These are phyloP conservation scores for Apotomis turbidana DNA, from an alignment of 2,888 invertebrate genomes.

Conservation along the genomic window DNA sequence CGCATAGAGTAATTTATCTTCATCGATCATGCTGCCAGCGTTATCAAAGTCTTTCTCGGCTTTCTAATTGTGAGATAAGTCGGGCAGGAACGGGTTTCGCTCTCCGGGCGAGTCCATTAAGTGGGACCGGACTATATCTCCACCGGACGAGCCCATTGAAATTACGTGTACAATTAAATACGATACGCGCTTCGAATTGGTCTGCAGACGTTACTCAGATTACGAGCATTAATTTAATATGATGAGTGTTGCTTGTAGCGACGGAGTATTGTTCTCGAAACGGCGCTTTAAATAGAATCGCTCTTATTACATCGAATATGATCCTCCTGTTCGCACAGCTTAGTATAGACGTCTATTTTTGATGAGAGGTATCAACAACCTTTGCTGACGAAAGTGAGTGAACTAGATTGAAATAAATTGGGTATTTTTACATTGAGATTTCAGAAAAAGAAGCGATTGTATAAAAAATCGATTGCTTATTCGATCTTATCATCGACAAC, in stretches of 20 bases:
- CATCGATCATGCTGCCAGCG: constrained; percentile 62
- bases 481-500: constrained; percentile 49
- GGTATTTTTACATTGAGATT: neutral
- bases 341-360: neutral
- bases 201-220: constrained; percentile 39
- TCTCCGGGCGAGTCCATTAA: constrained; percentile 51
- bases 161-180: constrained; percentile 58
- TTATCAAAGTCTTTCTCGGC: constrained; percentile 60
- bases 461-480: constrained; percentile 22
- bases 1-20: constrained; percentile 40
- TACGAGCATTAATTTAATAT: constrained; percentile 37
- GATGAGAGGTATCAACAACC: neutral
- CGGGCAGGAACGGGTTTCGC: constrained; percentile 55
- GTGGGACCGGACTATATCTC: constrained; percentile 52
- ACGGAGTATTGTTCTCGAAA: constrained; percentile 31
- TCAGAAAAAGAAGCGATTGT: constrained; percentile 3
- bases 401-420: neutral
- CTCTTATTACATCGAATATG: constrained; percentile 12
- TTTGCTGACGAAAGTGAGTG: neutral
- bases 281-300: constrained; percentile 25
- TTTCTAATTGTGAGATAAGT: constrained; percentile 68
- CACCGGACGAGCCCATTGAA: constrained; percentile 55
- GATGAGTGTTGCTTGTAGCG: constrained; percentile 25
- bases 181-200: constrained; percentile 50
- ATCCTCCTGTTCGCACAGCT: constrained; percentile 8